Evolutionary conservation across 2,113 vertebrate species (phyloP).

Genomic region (Anas platyrhynchos): DNA sequence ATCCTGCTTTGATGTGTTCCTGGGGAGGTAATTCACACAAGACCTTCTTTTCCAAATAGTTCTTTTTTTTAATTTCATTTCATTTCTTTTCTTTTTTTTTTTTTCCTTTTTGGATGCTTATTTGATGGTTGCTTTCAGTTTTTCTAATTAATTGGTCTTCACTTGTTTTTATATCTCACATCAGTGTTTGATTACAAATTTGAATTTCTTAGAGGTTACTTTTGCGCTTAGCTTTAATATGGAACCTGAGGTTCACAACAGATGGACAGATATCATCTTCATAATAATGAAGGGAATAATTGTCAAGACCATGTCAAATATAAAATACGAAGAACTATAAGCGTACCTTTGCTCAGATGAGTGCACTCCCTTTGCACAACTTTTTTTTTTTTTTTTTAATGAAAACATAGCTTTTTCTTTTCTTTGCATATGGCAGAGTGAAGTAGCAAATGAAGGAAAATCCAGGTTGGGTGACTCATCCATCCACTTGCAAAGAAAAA

Average conservation of each 20-base stretch:
- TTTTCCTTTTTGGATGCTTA: background rate
- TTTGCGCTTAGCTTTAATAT: background rate
- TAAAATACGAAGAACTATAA: background rate
- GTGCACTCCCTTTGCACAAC: background rate
- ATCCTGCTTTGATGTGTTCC: background rate
- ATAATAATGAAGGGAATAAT: background rate
- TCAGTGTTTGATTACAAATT: background rate
- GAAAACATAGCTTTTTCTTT: constrained; percentile 54
- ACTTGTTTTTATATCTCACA: background rate
- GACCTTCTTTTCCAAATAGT: background rate
- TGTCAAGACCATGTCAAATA: background rate
- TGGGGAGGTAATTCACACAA: background rate
- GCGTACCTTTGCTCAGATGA: constrained; percentile 10
- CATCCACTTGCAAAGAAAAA: constrained; percentile 42
- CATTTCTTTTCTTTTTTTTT: no score
- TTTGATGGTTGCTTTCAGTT: background rate
- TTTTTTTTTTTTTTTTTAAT: background rate
- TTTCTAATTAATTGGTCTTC: background rate
- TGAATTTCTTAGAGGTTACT: background rate
- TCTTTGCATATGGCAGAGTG: constrained; percentile 51
- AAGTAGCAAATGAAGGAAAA: constrained; percentile 54
- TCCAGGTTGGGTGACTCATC: constrained; percentile 53
- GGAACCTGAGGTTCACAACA: background rate
- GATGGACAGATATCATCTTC: background rate
- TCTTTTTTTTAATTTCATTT: background rate